Conservation (phyloP, 37 sponge, comb jelly and placozoan species). For the Beroe forskalii region DNA sequence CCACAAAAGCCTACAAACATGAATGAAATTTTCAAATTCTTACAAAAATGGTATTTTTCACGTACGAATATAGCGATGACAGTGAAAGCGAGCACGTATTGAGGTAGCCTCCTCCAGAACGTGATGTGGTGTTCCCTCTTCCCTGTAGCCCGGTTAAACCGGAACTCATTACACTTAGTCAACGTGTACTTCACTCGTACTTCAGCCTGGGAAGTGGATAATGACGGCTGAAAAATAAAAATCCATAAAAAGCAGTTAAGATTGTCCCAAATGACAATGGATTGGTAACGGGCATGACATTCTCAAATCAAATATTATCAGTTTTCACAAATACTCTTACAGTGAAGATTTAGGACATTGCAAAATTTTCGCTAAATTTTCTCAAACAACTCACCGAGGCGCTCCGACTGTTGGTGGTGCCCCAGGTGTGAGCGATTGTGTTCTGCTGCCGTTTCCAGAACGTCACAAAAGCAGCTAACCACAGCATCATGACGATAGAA, state of each 20-base stretch:
- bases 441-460: conserved; percentile 46
- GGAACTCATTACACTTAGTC: background rate
- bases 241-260: too few relatives aligned
- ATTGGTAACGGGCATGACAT: too few relatives aligned
- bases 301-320: too few relatives aligned
- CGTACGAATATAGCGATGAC: conserved; percentile 29
- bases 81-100: conserved; percentile 16
- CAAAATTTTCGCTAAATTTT: too few relatives aligned
- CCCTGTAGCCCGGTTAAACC: background rate
- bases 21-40: background rate
- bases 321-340: too few relatives aligned
- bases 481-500: conserved; percentile 54
- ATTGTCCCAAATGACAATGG: too few relatives aligned
- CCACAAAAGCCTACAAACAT: too few relatives aligned
- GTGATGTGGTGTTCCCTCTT: conserved; percentile 29
- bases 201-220: too few relatives aligned
- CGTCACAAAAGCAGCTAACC: conserved; percentile 26
- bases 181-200: conserved; percentile 39
- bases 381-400: conserved; percentile 53
- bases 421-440: conserved; percentile 65
- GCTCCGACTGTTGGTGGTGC: conserved; percentile 44
- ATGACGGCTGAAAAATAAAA: too few relatives aligned
- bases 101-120: conserved; percentile 18
- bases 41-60: too few relatives aligned
- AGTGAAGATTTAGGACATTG: too few relatives aligned